phyloP scores from a whole-genome alignment of 2,797 vertebrate genomes.

The Myotis planiceps region DNA sequence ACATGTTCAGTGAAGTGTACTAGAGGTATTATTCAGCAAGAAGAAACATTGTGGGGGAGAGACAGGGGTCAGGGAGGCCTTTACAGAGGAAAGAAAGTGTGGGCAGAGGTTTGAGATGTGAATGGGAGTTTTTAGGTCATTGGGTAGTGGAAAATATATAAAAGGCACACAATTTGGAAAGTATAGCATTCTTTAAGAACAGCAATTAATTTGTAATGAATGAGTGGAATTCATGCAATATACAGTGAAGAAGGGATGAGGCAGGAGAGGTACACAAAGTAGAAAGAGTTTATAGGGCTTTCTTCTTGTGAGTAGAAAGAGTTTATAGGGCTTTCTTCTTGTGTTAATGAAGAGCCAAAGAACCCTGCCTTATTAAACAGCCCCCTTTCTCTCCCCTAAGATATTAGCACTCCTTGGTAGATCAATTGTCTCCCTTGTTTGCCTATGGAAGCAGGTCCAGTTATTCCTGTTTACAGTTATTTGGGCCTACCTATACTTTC shows the following conservation, averaged over 20 bases:
- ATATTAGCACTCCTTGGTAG: neutral
- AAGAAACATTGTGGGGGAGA: neutral
- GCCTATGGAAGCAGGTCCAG: neutral
- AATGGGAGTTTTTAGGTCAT: neutral
- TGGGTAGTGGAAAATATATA: neutral
- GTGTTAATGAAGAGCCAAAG: neutral
- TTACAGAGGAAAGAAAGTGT: neutral
- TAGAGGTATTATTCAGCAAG: neutral
- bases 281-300: neutral
- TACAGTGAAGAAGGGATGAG: neutral
- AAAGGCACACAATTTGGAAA: neutral
- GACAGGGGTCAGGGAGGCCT: neutral
- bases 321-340: neutral
- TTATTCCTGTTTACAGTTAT: neutral
- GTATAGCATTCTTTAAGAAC: neutral
- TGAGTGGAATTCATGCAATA: neutral
- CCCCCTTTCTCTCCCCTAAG: accelerated
- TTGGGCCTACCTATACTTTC: neutral
- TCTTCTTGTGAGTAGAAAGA: neutral
- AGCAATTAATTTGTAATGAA: neutral
- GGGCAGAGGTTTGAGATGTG: neutral
- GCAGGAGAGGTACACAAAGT: neutral
- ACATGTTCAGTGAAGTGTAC: neutral
- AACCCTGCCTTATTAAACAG: neutral
- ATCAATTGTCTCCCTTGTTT: neutral